A percentile compares a stretch with the other conserved stretches of the same genome.
These are phyloP conservation scores for Battus philenor DNA, from an alignment of 1,140 invertebrate genomes.

Conservation along the genomic window DNA sequence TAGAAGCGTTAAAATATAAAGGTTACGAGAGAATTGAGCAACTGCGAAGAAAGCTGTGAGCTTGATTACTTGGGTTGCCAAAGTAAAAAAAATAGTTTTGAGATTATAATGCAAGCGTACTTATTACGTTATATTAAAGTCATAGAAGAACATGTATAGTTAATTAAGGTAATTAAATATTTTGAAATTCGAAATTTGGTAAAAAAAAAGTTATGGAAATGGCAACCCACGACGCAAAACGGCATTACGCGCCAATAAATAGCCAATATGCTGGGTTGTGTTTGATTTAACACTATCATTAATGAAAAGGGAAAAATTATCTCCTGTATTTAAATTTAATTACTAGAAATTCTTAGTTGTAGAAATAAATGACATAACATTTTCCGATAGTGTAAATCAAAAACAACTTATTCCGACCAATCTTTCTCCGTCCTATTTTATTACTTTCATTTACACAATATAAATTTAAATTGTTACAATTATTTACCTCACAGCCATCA, in stretches of 20 bases:
- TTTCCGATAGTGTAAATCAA: constrained; percentile 35
- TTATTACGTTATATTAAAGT: neutral
- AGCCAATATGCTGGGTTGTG: constrained; percentile 18
- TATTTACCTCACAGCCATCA: constrained; percentile 75
- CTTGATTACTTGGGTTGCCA: constrained; percentile 51
- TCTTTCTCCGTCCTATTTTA: constrained; percentile 51
- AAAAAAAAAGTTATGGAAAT: neutral
- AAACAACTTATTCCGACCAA: constrained; percentile 39
- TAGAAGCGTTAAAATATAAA: constrained; percentile 61
- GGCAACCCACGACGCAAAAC: constrained; percentile 30
- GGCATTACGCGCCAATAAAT: constrained; percentile 25
- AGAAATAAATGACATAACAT: too few species aligned
- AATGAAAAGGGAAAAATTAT: too few species aligned
- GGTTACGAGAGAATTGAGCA: constrained; percentile 59
- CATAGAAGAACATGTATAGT: neutral
- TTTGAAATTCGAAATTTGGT: constrained; percentile 11
- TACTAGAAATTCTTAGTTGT: too few species aligned
- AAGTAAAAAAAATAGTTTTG: constrained; percentile 12
- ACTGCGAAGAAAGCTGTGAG: constrained; percentile 70
- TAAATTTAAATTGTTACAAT: constrained; percentile 73
- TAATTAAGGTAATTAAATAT: constrained; percentile 8
- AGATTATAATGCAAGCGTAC: neutral
- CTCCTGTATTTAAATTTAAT: too few species aligned
- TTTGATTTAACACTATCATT: constrained; percentile 8
- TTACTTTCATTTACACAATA: constrained; percentile 66